These are phyloP conservation scores for Petrophora chlorosata DNA, from an alignment of 2,888 invertebrate species.

Conservation along the genomic window DNA sequence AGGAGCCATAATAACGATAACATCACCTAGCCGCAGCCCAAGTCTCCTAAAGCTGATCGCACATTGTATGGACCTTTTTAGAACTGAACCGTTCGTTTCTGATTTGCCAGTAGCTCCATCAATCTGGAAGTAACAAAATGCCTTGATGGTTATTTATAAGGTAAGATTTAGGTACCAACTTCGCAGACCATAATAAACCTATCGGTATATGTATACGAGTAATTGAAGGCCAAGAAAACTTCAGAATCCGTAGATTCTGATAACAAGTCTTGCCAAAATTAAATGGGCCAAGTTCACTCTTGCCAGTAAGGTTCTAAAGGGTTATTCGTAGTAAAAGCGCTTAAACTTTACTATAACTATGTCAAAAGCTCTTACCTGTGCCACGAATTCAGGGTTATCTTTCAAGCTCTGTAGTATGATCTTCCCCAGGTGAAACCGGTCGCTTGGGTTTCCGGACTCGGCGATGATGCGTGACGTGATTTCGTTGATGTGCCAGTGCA, in stretches of 20 bases:
- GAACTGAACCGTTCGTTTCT: slow-evolving; percentile 59
- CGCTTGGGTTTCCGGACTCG: slow-evolving; percentile 46
- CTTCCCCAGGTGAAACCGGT: slow-evolving; percentile 57
- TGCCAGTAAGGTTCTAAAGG: no score
- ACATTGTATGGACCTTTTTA: slow-evolving; percentile 57
- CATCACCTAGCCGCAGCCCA: slow-evolving; percentile 66
- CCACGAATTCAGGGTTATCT: slow-evolving; percentile 48
- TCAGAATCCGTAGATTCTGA: no score
- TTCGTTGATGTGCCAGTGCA: slow-evolving; percentile 46
- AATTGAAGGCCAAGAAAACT: no score
- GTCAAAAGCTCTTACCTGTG: slow-evolving; percentile 43
- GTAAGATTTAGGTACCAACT: no score
- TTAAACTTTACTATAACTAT: no score
- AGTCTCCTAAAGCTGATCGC: slow-evolving; percentile 59
- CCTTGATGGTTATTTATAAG: background rate
- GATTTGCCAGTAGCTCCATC: slow-evolving; percentile 57
- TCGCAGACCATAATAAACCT: no score
- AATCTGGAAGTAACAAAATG: slow-evolving; percentile 36
- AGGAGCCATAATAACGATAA: slow-evolving; percentile 70
- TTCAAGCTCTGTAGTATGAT: slow-evolving; percentile 49
- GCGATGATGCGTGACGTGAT: slow-evolving; percentile 48
- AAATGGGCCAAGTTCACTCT: no score
- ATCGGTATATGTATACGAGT: no score
- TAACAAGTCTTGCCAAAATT: no score
- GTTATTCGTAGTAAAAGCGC: no score